These are phyloP conservation scores for Hucho hucho DNA, from an alignment of 2,113 vertebrate genomes.

Conservation along the genomic window DNA sequence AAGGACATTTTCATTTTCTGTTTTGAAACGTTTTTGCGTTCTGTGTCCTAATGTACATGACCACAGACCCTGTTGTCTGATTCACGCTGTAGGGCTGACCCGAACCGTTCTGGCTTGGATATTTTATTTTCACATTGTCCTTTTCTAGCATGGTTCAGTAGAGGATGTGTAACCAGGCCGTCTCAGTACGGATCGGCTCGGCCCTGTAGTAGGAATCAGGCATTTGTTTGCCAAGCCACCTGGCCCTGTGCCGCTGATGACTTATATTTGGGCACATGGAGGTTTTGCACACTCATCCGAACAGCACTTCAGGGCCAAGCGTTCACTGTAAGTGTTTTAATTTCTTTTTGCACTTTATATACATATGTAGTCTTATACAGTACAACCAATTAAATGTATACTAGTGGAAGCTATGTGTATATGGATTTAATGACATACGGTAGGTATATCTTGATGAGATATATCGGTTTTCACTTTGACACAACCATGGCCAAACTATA, in stretches of 20 bases:
- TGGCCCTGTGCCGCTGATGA: constrained; percentile 67
- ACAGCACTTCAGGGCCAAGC: constrained; percentile 65
- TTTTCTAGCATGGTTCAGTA: no score
- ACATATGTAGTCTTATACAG: constrained; percentile 67
- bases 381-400: constrained; percentile 65
- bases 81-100: no score
- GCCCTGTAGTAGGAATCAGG: no score
- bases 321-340: constrained; percentile 67
- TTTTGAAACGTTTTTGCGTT: no score
- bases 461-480: constrained; percentile 59
- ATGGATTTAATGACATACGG: constrained; percentile 32
- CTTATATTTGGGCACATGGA: constrained; percentile 36
- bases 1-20: neutral
- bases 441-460: constrained; percentile 48
- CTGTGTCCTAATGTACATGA: no score
- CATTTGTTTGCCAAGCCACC: constrained; percentile 48
- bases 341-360: constrained; percentile 79
- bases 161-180: no score
- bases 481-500: constrained; percentile 81
- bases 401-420: constrained; percentile 65
- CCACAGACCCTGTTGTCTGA: no score
- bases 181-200: no score
- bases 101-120: no score
- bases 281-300: constrained; percentile 58
- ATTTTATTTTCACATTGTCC: no score